Percentiles rank a stretch among this genome's conserved stretches.
phyloP scores from a whole-genome alignment of 2,113 vertebrate genomes.

The Carassius auratus region DNA sequence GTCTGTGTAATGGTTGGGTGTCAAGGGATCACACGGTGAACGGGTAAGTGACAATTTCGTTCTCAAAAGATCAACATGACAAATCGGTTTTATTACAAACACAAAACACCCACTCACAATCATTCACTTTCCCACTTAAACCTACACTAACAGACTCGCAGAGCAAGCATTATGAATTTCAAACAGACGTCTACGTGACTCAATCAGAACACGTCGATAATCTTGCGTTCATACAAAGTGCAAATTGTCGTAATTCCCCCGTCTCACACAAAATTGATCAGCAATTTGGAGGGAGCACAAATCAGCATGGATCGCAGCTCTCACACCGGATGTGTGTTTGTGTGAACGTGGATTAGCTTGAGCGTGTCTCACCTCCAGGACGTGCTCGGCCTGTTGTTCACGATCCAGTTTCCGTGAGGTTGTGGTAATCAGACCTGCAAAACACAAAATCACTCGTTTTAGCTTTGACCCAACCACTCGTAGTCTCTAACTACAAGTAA shows the following conservation, averaged over 20 bases:
- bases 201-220: neutral
- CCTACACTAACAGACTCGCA: neutral
- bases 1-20: constrained; percentile 24
- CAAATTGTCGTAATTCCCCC: neutral
- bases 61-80: constrained; percentile 14
- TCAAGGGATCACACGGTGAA: constrained; percentile 7
- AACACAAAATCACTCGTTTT: neutral
- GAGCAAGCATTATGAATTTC: neutral
- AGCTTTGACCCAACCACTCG: neutral
- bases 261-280: neutral
- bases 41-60: neutral
- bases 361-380: constrained; percentile 85
- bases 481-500: neutral
- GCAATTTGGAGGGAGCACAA: neutral
- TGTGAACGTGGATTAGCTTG: neutral
- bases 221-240: neutral
- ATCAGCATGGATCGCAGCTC: constrained; percentile 10
- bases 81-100: constrained; percentile 15
- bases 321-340: constrained; percentile 11
- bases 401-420: constrained; percentile 93
- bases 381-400: constrained; percentile 93
- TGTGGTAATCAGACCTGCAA: constrained; percentile 91
- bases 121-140: neutral
- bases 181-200: neutral
- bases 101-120: neutral